Percentiles rank a stretch among this genome's conserved stretches.
phyloP scores from a whole-genome alignment of 2,888 invertebrate species.

The Zygogramma bicolorata region DNA sequence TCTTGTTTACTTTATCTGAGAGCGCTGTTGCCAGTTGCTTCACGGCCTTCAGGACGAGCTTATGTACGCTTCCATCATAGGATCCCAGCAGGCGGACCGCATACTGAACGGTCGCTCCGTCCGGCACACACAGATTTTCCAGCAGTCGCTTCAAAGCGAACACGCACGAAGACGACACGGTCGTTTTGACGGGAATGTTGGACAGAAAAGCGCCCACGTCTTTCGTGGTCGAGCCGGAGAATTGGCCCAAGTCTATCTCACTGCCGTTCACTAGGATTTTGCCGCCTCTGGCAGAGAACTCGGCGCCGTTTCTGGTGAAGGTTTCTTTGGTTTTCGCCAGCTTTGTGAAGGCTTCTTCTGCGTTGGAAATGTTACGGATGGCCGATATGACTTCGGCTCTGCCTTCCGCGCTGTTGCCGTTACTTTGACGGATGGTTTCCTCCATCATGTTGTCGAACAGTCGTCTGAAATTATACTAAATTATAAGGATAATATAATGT shows the following conservation, averaged over 20 bases:
- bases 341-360: conserved; percentile 71
- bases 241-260: conserved; percentile 55
- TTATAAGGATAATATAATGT: conserved; percentile 16
- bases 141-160: background rate
- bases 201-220: conserved; percentile 49
- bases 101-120: conserved; percentile 17
- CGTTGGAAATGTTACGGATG: conserved; percentile 69
- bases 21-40: conserved; percentile 20
- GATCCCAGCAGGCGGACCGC: conserved; percentile 17
- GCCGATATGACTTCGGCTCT: conserved; percentile 71
- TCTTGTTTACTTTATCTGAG: background rate
- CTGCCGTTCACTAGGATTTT: conserved; percentile 57
- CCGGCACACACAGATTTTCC: conserved; percentile 31
- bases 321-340: conserved; percentile 70
- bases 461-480: too few species aligned
- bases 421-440: conserved; percentile 68
- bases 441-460: conserved; percentile 72
- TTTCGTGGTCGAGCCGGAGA: conserved; percentile 50
- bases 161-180: conserved; percentile 21
- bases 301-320: conserved; percentile 68
- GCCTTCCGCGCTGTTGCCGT: conserved; percentile 65
- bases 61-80: conserved; percentile 18
- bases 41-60: conserved; percentile 25
- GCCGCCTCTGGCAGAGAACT: conserved; percentile 54
- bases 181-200: conserved; percentile 34